A percentile compares a stretch with the other conserved stretches of the same genome.
phyloP scores from a whole-genome alignment of 1,140 invertebrate genomes.

The Bombus consobrinus region DNA sequence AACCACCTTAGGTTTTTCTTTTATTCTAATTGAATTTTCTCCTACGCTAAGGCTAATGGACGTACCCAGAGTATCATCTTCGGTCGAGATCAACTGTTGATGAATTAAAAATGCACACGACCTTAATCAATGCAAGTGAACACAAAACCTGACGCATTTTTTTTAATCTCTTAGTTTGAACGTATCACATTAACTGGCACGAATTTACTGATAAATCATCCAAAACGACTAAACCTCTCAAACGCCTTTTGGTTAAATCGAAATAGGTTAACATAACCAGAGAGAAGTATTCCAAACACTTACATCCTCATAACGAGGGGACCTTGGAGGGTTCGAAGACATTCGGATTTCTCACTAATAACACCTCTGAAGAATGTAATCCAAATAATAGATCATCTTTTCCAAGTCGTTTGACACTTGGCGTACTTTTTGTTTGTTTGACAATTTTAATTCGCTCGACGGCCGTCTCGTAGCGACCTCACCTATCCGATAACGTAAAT shows the following conservation, averaged over 20 bases:
- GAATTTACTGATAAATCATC: background rate
- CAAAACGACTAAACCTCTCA: background rate
- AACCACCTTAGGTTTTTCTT: slow-evolving; percentile 64
- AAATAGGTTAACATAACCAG: slow-evolving; percentile 9
- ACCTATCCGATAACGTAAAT: background rate
- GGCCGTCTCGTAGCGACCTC: slow-evolving; percentile 28
- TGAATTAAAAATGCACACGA: background rate
- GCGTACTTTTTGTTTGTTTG: slow-evolving; percentile 66
- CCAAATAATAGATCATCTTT: slow-evolving; percentile 46
- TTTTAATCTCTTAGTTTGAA: background rate
- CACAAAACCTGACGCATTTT: background rate
- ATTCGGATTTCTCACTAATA: slow-evolving; percentile 37
- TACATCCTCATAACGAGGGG: slow-evolving; percentile 64
- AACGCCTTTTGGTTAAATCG: background rate
- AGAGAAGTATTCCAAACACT: slow-evolving; percentile 32
- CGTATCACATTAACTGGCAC: background rate
- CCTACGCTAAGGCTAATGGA: slow-evolving; percentile 74
- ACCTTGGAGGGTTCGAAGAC: slow-evolving; percentile 54
- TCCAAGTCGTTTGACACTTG: slow-evolving; percentile 50
- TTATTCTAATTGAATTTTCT: slow-evolving; percentile 73
- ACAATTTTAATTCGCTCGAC: slow-evolving; percentile 43
- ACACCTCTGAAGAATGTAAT: slow-evolving; percentile 17
- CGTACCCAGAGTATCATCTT: slow-evolving; percentile 72
- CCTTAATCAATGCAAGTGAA: background rate
- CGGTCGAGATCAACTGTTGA: slow-evolving; percentile 65